Evolutionary conservation across 2,888 invertebrate species (phyloP).

Genomic region (Cosmia trapezina): DNA sequence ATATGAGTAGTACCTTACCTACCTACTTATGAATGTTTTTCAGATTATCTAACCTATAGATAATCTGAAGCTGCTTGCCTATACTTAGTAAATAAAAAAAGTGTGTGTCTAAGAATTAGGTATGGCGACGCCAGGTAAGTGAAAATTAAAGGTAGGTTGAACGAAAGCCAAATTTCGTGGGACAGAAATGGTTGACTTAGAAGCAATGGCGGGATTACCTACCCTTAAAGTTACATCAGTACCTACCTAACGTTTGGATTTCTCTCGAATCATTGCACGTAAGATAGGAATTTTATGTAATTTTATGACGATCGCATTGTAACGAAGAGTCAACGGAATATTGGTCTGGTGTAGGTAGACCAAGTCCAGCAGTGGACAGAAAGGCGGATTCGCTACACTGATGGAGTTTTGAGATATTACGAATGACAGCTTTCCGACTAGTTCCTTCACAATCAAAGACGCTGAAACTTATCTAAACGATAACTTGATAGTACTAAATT

Average conservation of each 20-base stretch:
- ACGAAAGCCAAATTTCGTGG: neutral
- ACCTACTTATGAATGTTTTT: neutral
- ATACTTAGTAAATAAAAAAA: no score
- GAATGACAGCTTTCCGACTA: neutral
- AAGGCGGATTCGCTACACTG: neutral
- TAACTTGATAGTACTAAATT: no score
- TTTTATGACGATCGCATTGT: neutral
- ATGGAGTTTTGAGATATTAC: neutral
- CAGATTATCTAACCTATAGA: neutral
- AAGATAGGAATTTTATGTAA: neutral
- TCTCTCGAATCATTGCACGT: neutral
- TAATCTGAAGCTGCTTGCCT: neutral
- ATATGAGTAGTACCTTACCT: no score
- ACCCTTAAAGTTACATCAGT: neutral
- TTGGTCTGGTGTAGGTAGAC: no score
- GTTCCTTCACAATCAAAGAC: neutral
- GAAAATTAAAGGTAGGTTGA: neutral
- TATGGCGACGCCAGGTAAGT: neutral
- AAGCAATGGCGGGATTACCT: neutral
- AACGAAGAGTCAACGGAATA: neutral
- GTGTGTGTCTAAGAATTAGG: no score
- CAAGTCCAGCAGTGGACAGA: neutral
- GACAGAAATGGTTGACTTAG: neutral
- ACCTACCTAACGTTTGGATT: neutral
- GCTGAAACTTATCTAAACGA: neutral